A percentile compares a stretch with the other conserved stretches of the same genome.
Evolutionary conservation across 2,888 invertebrate genomes (phyloP).

Genomic region (Omphaloscelis lunosa): DNA sequence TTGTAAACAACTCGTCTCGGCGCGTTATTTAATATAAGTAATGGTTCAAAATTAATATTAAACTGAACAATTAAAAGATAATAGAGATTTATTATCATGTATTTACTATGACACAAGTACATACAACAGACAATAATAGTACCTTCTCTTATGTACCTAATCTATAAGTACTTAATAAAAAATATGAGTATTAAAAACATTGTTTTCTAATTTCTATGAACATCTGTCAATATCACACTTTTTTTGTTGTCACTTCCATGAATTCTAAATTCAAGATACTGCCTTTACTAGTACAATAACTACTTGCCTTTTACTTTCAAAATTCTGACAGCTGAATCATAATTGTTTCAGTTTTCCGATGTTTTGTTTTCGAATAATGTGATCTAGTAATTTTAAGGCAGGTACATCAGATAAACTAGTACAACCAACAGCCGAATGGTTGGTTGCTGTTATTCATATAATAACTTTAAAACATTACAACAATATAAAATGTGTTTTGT

Average conservation of each 20-base stretch:
- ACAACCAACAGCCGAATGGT: background rate
- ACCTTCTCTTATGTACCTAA: background rate
- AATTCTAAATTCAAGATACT: background rate
- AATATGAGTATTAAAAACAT: background rate
- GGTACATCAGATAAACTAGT: background rate
- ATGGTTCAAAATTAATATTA: background rate
- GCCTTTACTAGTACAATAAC: background rate
- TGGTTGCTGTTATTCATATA: background rate
- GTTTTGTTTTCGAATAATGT: background rate
- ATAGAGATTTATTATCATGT: slow-evolving; percentile 29
- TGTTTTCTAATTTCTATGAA: background rate
- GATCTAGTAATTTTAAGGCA: background rate
- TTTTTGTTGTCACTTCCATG: background rate
- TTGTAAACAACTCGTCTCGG: too few relatives aligned
- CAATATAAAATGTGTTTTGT: too few relatives aligned
- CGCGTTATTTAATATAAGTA: background rate
- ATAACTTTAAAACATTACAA: background rate
- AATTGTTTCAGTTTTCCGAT: background rate
- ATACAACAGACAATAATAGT: slow-evolving; percentile 1
- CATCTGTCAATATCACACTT: background rate
- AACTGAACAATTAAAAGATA: background rate
- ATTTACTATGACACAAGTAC: slow-evolving; percentile 14
- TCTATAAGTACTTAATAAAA: background rate
- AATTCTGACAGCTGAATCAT: background rate
- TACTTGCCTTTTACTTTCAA: background rate